Base-by-base conservation (phyloP, 2,888 invertebrate genomes). In the Antheraea yamamai region DNA sequence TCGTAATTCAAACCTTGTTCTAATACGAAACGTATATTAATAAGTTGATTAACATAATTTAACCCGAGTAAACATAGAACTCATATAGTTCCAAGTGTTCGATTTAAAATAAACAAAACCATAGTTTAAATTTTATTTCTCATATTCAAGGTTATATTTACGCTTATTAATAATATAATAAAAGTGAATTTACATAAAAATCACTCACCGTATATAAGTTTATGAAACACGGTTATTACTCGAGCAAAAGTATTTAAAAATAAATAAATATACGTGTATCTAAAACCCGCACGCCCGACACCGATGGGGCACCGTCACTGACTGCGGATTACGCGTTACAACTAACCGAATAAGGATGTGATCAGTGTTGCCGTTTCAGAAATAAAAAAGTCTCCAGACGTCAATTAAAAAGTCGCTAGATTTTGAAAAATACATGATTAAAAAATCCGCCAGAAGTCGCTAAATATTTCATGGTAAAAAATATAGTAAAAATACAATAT, bases 271-370 rank as follows among this genome's bases (percentile, higher is more conserved):
- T 39, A 70, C 6, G 12, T 18, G 39, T 70, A 8, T n/a, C n/a
- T 1, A 12, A 70, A 39, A n/a, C 0, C 16, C 39, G n/a, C 70
- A 70, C 70, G 70, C 0, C 10, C 70, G n/a, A 0, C 70, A 10
- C 39, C 10, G 6, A 1, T 18, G 12, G 20, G 12, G 20, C n/a
- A 39, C 35, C n/a, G 39, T 70, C 35, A 70, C 70, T 20, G n/a
- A 70, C 70, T 70, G 39, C 70, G 8, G n/a, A 70, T 70, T 20
- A 39, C 70, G 14, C 23, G n/a, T 39, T 70, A 20, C 39, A 18
- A 20, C 30, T 0, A 39, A 70, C 39, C 70, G n/a, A 70, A 70
- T 70, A 70, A 39, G 70, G 70, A 70, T 39, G 70, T n/a, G n/a
- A n/a, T n/a, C n/a, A n/a, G n/a, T n/a, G n/a, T n/a, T n/a, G n/a